Evolutionary conservation across 1,140 invertebrate species (phyloP), one percentile per base, ranked within the genome.

Genomic region (Drosophila pseudoobscura): DNA sequence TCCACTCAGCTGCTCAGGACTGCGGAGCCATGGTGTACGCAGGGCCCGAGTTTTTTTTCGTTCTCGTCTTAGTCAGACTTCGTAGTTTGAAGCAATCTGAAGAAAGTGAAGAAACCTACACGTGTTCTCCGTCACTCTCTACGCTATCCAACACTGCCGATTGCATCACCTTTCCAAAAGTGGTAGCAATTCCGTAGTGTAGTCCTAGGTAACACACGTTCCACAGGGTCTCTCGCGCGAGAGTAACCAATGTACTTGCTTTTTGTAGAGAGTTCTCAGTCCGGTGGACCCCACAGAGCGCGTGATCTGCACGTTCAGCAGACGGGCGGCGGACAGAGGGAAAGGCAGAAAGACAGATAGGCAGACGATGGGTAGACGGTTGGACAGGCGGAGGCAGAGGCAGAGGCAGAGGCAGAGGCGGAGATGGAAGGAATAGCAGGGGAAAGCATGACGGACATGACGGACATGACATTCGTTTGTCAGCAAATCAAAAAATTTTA

Each of bases 301-400:
- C 76, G 70, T 75, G 70, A 80, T 76, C 47, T 47, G 77, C 78
- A 80, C 68, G 77, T 82, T 68, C 60, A 62, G 24, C 54, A 52
- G 41, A 59, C 31, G n/a, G 55, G 53, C 46, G 31, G 29, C n/a
- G 55, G 26, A 50, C 26, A 7, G 24, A 13, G 22, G 52, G 13
- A 17, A 11, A 24, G 31, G 44, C 4, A 24, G 41, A 24, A 4
- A 56, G 9, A 22, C 5, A 44, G 6, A 11, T 2, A 6, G 13
- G 13, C 11, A 39, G 35, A 39, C 35, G 35, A 13, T 2, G 11
- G 35, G 35, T 13, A 39, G 35, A 39, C 35, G 35, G 8, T 39
- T 39, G 35, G 35, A 13, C 35, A 13, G 35, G 31, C 31, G 43
- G 11, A 6, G 17, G 17, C 17, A 17, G 17, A 22, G 31, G 44